phyloP scores from a whole-genome alignment of 37 sponge, comb jelly and placozoan species.

The Oscarella lobularis region DNA sequence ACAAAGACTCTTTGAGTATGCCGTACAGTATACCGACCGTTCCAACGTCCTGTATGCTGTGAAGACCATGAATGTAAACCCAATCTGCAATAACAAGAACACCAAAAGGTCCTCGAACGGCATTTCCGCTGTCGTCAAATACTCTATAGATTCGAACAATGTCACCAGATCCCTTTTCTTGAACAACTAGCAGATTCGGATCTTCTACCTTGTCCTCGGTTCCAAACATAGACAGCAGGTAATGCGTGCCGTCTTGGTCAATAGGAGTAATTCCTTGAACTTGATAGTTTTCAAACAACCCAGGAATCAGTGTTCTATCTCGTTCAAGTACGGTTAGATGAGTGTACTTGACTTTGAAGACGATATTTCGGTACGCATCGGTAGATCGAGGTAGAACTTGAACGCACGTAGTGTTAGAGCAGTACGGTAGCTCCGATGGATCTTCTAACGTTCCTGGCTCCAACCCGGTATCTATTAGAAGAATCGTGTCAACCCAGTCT shows the following conservation, averaged over 20 bases:
- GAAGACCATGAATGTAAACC: no score
- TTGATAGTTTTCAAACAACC: conserved; percentile 2
- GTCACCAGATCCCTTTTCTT: background rate
- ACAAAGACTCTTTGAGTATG: background rate
- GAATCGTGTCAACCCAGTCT: background rate
- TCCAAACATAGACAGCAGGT: background rate
- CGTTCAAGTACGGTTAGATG: background rate
- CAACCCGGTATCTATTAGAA: background rate
- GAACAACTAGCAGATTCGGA: background rate
- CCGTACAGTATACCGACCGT: background rate
- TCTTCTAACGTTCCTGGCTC: background rate
- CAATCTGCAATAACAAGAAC: background rate
- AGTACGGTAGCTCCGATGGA: background rate
- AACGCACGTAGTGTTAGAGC: background rate
- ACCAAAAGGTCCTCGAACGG: background rate
- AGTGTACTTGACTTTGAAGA: background rate
- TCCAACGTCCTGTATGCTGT: background rate
- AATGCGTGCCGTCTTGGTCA: background rate
- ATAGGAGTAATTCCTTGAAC: background rate
- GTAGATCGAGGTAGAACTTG: background rate
- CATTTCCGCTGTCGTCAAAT: background rate
- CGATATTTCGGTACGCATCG: background rate
- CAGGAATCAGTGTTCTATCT: background rate
- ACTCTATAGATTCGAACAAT: background rate
- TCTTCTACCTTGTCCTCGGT: background rate